Evolutionary conservation across 2,113 vertebrate genomes (phyloP), one percentile per base, ranked within the genome.

Genomic region (Stegostoma tigrinum): DNA sequence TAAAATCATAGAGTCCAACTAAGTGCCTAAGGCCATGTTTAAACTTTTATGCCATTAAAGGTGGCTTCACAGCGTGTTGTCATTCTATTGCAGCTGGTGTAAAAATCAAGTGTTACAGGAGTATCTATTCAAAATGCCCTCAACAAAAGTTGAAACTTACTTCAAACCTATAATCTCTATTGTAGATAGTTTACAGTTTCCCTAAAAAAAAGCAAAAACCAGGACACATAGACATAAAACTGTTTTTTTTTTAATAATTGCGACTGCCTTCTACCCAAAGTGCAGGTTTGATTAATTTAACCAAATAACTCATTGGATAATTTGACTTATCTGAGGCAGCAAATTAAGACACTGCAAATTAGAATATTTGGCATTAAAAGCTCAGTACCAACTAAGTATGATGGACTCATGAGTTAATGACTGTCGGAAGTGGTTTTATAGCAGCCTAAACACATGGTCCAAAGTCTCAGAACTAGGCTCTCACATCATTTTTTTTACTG

Each of bases 321-420:
- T 34, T 61, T 67, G 89, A 17, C 17, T n/a, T 64, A 19, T 1
- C 89, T 23, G 61, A n/a, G 61, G 55, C 61, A 38, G 34, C 89
- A 66, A 67, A n/a, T 66, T 64, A 66, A 64, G 55, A n/a, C 15
- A 34, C 87, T 64, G 55, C 64, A 55, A n/a, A n/a, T 67, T 66
- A 61, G 61, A 67, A 93, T 93, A 66, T 93, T n/a, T 93, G 89
- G 17, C 61, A 93, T 67, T 66, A 93, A 93, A 61, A 45, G 89
- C 55, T 61, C 61, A n/a, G 34, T 14, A n/a, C 14, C 61, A 93
- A 93, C 89, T 66, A 66, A 66, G 34, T 34, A 93, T 66, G 55
- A 93, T n/a, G 34, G 64, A 83, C 38, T 83, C 61, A 10, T 38
- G 89, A 64, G 30, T 87, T 52, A 55, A 30, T 24, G 27, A 61